These are phyloP conservation scores for Esox lucius DNA, from an alignment of 2,797 vertebrate species.

Conservation along the genomic window DNA sequence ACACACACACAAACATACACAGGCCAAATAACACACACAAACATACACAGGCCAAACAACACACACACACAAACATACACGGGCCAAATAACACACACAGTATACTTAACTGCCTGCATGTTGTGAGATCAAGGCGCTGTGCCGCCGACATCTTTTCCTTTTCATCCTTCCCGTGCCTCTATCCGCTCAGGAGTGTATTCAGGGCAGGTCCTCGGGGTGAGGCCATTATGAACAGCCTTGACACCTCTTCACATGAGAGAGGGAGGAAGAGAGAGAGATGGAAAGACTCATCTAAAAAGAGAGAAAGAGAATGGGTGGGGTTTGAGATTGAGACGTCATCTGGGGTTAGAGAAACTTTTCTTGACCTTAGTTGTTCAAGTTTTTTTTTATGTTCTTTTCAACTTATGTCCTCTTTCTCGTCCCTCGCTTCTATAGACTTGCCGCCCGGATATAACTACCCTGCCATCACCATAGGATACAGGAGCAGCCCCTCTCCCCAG, in stretches of 20 bases:
- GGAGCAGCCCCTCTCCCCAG: constrained; percentile 74
- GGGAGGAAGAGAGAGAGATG: constrained; percentile 1
- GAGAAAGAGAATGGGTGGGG: background rate
- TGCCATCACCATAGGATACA: constrained; percentile 77
- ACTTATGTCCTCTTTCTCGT: constrained; percentile 24
- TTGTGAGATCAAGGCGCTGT: constrained; percentile 42
- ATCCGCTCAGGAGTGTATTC: constrained; percentile 13
- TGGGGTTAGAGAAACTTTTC: background rate
- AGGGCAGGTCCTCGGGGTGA: constrained; percentile 5
- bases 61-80: too few species aligned
- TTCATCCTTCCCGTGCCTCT: constrained; percentile 15
- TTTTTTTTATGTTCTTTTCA: constrained; percentile 8
- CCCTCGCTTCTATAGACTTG: constrained; percentile 73
- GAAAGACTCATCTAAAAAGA: too few species aligned
- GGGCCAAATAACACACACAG: too few species aligned
- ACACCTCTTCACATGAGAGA: constrained; percentile 7
- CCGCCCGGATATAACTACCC: constrained; percentile 85
- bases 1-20: constrained; percentile 21
- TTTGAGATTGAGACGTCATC: background rate
- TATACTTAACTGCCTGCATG: constrained; percentile 23
- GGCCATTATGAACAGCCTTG: constrained; percentile 22
- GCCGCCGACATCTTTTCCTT: constrained; percentile 28
- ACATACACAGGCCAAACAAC: too few species aligned
- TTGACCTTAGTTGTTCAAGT: background rate
- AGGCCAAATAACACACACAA: too few species aligned